Evolutionary conservation across 2,888 invertebrate species (phyloP).

Genomic region (Pharmacophagus antenor): DNA sequence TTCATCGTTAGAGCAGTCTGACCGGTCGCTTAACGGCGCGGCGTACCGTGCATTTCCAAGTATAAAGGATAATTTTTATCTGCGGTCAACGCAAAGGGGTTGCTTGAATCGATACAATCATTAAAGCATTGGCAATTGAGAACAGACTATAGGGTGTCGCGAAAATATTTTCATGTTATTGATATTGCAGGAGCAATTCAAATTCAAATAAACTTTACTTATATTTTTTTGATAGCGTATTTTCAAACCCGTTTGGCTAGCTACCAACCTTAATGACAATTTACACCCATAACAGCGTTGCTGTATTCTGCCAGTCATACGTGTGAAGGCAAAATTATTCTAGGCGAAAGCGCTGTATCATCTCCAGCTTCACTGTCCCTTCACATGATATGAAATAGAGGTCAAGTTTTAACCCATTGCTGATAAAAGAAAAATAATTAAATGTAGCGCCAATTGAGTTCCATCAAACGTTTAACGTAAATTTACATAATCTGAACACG

Average conservation of each 20-base stretch:
- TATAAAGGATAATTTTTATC: conserved; percentile 69
- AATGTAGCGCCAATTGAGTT: conserved; percentile 7
- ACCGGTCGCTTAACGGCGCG: conserved; percentile 65
- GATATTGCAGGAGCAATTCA: no score
- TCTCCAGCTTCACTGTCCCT: no score
- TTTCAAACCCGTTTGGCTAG: no score
- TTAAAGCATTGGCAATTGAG: conserved; percentile 5
- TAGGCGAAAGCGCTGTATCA: no score
- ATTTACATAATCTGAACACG: conserved; percentile 50
- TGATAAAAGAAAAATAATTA: not conserved
- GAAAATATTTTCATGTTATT: not conserved
- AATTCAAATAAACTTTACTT: no score
- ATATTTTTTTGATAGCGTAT: no score
- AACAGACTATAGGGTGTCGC: not conserved
- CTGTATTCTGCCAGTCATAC: no score
- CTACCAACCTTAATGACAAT: no score
- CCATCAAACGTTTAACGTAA: conserved; percentile 44
- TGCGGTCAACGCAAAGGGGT: conserved; percentile 31
- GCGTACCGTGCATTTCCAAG: conserved; percentile 60
- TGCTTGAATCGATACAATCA: conserved; percentile 19
- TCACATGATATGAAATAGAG: no score
- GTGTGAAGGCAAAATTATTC: no score
- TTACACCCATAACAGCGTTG: no score
- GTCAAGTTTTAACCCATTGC: no score
- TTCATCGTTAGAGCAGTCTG: conserved; percentile 57